Conservation (phyloP, 2,888 invertebrate genomes). For the Drosophila engyochracea region DNA sequence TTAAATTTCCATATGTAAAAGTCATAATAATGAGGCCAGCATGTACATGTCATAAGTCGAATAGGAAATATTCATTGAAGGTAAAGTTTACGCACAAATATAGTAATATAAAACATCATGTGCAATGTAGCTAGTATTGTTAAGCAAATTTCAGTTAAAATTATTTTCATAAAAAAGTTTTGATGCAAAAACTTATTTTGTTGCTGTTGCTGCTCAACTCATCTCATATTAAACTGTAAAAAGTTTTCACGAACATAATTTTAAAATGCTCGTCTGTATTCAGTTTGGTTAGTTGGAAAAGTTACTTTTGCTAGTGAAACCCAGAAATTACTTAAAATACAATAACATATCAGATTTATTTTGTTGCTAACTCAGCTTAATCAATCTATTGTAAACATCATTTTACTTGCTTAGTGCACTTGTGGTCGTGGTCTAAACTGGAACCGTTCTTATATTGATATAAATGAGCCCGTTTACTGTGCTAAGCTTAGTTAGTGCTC, state of each 20-base stretch:
- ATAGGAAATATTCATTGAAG: not conserved
- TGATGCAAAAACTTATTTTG: conserved; percentile 6
- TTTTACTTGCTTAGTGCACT: not conserved
- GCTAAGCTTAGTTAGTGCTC: conserved; percentile 1
- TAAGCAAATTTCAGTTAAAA: conserved; percentile 1
- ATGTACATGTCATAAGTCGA: not conserved
- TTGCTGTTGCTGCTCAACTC: conserved; percentile 2
- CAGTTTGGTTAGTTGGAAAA: conserved; percentile 4
- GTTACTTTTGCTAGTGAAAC: not conserved
- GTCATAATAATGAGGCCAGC: not conserved
- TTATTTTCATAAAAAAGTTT: conserved; percentile 16
- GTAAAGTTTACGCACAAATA: not conserved
- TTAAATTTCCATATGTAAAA: not conserved
- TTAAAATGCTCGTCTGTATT: not conserved
- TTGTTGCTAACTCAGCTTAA: not conserved
- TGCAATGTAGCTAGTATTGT: not conserved
- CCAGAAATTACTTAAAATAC: conserved; percentile 5
- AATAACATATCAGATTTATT: not conserved
- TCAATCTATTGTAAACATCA: not conserved
- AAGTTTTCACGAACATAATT: conserved; percentile 7
- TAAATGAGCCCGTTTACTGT: conserved; percentile 30
- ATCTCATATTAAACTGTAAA: not conserved
- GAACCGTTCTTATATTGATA: conserved; percentile 17
- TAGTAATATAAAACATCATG: not conserved
- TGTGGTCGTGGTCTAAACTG: not conserved